Evolutionary conservation across 2,113 vertebrate genomes (phyloP), one percentile per base, ranked within the genome.

Genomic region (Ceyx cyanopectus): DNA sequence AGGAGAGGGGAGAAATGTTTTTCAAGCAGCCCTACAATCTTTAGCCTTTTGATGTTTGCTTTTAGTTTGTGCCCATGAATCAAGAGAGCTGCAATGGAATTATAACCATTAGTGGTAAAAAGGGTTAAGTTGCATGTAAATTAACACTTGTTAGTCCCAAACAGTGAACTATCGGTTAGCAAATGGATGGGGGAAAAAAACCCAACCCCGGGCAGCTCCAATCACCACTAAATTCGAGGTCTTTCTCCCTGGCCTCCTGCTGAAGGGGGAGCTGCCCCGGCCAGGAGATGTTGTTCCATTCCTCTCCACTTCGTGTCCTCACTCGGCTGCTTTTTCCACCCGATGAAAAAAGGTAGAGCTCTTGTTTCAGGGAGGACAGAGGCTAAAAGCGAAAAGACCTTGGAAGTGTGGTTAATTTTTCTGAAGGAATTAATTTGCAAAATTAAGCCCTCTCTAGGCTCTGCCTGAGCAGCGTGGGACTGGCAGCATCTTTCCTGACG

Each of bases 261-360:
- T 29, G 29, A 3, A 10, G 0, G 10, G 23, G n/a, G 17, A 61
- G 58, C 45, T n/a, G 23, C 46, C 3, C 10, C 5, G 1, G 30
- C 29, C 32, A 29, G 54, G 15, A 40, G 46, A 10, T 97, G 95
- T n/a, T 70, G 5, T 96, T 76, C 6, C 19, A 0, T 2, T n/a
- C n/a, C 10, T 70, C 43, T 85, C 96, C 97, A 65, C 96, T 34
- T 50, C 70, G 94, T 30, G 95, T 95, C 97, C 94, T 93, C 94
- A 5, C 77, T 91, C 50, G 61, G 92, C 86, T 46, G 50, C 75
- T 74, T 91, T 94, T 92, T 65, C 73, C 9, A 86, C 30, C 45
- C 22, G 3, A 10, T 6, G 12, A 14, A 40, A 72, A 65, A 37
- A 45, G 4, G 2, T 18, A 70, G 6, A 7, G 14, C 20, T 81